Percentiles rank a stretch among this genome's conserved stretches.
These are phyloP conservation scores for Drosophila simulans DNA, from an alignment of 1,140 invertebrate species.

Conservation along the genomic window DNA sequence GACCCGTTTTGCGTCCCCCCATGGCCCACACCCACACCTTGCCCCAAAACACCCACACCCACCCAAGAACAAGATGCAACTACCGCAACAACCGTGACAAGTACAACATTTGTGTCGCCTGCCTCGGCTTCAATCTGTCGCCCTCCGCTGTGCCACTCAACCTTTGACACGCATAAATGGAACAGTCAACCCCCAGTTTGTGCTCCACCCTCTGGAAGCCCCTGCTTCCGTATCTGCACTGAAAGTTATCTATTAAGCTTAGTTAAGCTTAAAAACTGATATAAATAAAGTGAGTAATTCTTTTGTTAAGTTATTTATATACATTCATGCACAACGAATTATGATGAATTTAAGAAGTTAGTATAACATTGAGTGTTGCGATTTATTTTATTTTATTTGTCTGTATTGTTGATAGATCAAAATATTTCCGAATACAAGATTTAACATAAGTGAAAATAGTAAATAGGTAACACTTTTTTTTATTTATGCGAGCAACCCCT, in stretches of 20 bases:
- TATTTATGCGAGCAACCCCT: no score
- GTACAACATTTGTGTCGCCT: conserved; percentile 81
- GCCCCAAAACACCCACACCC: conserved; percentile 3
- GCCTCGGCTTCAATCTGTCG: conserved; percentile 74
- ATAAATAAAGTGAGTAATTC: no score
- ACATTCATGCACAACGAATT: no score
- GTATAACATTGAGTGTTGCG: no score
- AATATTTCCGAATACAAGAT: no score
- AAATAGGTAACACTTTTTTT: no score
- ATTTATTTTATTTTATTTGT: no score
- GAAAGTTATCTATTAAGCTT: background rate
- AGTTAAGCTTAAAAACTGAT: no score
- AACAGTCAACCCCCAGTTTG: conserved; percentile 53
- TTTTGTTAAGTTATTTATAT: no score
- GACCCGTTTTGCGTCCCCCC: conserved; percentile 41
- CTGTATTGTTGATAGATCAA: no score
- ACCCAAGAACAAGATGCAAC: conserved; percentile 71
- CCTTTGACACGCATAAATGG: conserved; percentile 82
- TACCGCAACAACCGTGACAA: conserved; percentile 81
- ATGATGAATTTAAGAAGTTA: no score
- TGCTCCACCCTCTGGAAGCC: conserved; percentile 7
- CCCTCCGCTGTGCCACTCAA: conserved; percentile 64
- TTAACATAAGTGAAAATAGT: no score
- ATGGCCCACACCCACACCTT: background rate
- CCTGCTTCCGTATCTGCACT: conserved; percentile 5